Percentiles rank a stretch among this genome's conserved stretches.
Conservation (phyloP, 2,113 vertebrate genomes). For the Tachysurus fulvidraco region DNA sequence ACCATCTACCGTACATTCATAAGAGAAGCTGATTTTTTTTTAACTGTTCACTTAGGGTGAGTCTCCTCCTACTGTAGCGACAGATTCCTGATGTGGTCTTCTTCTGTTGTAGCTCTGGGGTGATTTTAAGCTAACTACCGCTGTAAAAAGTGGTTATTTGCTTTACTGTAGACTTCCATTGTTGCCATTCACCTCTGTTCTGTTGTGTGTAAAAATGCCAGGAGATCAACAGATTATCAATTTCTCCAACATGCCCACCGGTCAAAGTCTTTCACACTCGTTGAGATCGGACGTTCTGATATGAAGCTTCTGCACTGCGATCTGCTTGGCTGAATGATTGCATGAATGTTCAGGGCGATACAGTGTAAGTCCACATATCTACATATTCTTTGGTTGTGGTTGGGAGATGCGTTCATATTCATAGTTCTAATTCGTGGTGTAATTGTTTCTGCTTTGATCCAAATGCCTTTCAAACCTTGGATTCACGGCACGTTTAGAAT, state of each 20-base stretch:
- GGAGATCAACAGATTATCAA: no score
- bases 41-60: not conserved
- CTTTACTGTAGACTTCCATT: not conserved
- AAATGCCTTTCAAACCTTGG: not conserved
- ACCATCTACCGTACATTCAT: not conserved
- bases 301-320: not conserved
- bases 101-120: not conserved
- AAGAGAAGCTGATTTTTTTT: not conserved
- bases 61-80: not conserved
- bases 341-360: not conserved
- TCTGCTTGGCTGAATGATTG: not conserved
- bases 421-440: not conserved
- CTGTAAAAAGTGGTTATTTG: not conserved
- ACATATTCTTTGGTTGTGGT: not conserved
- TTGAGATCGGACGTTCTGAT: not conserved
- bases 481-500: slow-evolving; percentile 37
- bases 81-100: not conserved
- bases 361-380: not conserved
- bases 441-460: not conserved
- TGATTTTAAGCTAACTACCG: not conserved
- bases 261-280: not conserved
- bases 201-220: not conserved
- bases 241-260: not conserved
- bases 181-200: not conserved
- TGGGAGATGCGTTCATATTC: not conserved